phyloP scores from a whole-genome alignment of 1,140 invertebrate species.

The Panagrolaimus sp. region DNA sequence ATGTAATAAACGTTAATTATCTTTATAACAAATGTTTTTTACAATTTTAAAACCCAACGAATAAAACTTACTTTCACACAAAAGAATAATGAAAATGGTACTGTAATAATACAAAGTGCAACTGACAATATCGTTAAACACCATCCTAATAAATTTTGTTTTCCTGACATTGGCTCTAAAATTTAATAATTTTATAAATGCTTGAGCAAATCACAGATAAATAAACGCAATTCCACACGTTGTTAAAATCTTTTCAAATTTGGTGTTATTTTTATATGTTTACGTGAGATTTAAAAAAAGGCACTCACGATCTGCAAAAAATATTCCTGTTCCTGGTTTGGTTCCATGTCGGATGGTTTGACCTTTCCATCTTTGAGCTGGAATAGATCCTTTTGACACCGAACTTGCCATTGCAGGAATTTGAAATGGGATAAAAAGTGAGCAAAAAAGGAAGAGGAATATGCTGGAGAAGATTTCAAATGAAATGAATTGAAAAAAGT shows the following conservation, averaged over 20 bases:
- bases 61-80: neutral
- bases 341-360: too few species aligned
- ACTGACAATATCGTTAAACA: neutral
- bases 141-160: slow-evolving; percentile 2
- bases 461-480: too few species aligned
- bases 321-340: neutral
- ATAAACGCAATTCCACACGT: neutral
- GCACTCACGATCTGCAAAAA: slow-evolving; percentile 10
- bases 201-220: neutral
- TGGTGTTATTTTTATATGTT: neutral
- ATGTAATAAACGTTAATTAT: too few species aligned
- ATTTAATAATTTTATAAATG: neutral
- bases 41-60: too few species aligned
- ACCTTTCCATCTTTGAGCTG: too few species aligned
- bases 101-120: neutral
- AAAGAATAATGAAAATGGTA: neutral
- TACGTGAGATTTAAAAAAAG: neutral
- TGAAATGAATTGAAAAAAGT: too few species aligned
- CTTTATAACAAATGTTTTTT: too few species aligned
- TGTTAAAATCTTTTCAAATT: neutral
- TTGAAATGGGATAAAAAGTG: too few species aligned
- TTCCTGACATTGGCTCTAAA: slow-evolving; percentile 7
- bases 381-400: too few species aligned
- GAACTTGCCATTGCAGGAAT: too few species aligned
- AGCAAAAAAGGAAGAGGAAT: too few species aligned